Evolutionary conservation across 2,888 invertebrate genomes (phyloP).

Genomic region (Brachypterus glaber): DNA sequence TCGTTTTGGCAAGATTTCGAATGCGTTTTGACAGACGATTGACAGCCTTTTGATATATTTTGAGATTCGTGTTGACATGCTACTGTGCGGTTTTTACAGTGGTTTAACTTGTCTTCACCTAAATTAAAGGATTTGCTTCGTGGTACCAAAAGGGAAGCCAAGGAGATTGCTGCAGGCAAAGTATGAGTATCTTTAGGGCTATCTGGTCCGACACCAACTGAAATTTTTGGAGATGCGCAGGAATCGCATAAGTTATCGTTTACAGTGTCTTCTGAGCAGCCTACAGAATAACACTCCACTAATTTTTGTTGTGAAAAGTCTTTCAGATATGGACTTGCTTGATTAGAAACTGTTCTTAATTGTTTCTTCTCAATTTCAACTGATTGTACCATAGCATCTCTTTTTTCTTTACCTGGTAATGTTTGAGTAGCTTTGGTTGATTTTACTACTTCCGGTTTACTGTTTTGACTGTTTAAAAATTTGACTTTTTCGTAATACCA

Average conservation of each 20-base stretch:
- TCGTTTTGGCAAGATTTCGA: constrained; percentile 33
- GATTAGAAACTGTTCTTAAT: constrained; percentile 29
- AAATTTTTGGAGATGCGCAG: constrained; percentile 43
- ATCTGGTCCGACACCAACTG: constrained; percentile 51
- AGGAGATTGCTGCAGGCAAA: constrained; percentile 40
- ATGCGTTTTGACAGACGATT: constrained; percentile 29
- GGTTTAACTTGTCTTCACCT: constrained; percentile 45
- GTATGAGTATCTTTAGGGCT: constrained; percentile 27
- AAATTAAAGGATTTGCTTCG: constrained; percentile 53
- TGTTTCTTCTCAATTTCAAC: constrained; percentile 12
- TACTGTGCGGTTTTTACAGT: constrained; percentile 43
- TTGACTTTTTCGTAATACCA: constrained; percentile 35
- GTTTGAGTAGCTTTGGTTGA: constrained; percentile 32
- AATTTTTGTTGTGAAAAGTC: constrained; percentile 37
- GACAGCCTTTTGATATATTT: constrained; percentile 31
- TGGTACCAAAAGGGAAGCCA: constrained; percentile 41
- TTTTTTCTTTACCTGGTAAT: constrained; percentile 20
- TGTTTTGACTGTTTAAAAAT: constrained; percentile 28
- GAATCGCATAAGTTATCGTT: constrained; percentile 44
- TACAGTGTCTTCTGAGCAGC: constrained; percentile 44
- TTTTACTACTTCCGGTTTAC: constrained; percentile 12
- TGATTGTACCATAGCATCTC: constrained; percentile 28
- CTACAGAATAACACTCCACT: constrained; percentile 42
- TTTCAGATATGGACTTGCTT: constrained; percentile 32
- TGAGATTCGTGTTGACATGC: constrained; percentile 33